Conservation (phyloP, 2,113 vertebrate genomes). For the Glareola pratincola region DNA sequence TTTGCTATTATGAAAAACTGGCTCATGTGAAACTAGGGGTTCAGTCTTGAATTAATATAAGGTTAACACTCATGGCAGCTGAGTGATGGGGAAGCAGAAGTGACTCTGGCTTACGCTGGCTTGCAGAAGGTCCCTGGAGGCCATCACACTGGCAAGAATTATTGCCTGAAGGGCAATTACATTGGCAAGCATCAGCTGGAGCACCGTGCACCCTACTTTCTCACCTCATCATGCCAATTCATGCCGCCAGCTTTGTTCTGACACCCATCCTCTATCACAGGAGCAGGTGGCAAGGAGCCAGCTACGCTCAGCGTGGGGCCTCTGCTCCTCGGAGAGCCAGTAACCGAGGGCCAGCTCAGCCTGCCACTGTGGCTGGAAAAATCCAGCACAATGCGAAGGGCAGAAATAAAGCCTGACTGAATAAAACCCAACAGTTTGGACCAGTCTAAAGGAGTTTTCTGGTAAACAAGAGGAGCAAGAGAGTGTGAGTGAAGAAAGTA, state of each 20-base stretch:
- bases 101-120: not conserved
- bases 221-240: conserved; percentile 62
- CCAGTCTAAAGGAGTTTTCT: not conserved
- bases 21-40: not conserved
- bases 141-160: conserved; percentile 31
- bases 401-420: not conserved
- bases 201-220: conserved; percentile 2
- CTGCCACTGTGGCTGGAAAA: not conserved
- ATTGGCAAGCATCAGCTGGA: conserved; percentile 65
- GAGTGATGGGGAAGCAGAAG: conserved; percentile 50
- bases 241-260: conserved; percentile 65
- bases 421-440: not conserved
- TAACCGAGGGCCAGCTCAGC: not conserved
- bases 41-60: conserved; percentile 33
- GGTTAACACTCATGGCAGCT: conserved; percentile 1
- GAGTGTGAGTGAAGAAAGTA: not conserved
- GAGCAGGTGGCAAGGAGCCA: conserved; percentile 45
- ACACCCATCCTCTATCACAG: conserved; percentile 51
- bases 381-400: not conserved
- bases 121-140: conserved; percentile 14
- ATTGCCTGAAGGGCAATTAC: conserved; percentile 63
- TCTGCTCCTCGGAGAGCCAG: not conserved
- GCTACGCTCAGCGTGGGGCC: not conserved
- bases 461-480: not conserved
- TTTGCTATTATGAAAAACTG: conserved; percentile 4